These are phyloP conservation scores for Apotomis turbidana DNA, from an alignment of 2,888 invertebrate genomes.

Conservation along the genomic window DNA sequence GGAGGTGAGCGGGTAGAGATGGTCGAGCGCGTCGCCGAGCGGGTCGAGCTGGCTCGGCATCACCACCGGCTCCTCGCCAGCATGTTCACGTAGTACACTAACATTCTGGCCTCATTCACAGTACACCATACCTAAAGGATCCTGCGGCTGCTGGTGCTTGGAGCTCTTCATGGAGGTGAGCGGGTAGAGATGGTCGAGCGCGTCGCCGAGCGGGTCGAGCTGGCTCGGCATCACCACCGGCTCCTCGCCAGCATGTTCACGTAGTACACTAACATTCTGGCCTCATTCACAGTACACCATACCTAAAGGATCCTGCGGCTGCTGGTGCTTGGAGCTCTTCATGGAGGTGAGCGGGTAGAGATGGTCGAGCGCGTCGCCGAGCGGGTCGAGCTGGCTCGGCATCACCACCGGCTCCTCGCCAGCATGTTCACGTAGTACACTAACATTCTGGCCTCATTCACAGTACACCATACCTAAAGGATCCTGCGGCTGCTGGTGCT, in stretches of 20 bases:
- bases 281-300: background rate
- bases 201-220: background rate
- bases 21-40: background rate
- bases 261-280: background rate
- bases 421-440: background rate
- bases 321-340: background rate
- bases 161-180: background rate
- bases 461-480: background rate
- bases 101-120: too few relatives aligned
- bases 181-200: background rate
- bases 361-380: background rate
- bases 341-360: background rate
- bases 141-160: background rate
- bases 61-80: background rate
- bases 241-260: background rate
- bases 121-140: background rate
- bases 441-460: background rate
- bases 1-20: background rate
- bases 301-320: background rate
- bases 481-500: background rate
- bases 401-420: background rate
- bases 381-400: background rate
- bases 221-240: background rate
- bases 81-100: background rate
- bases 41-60: background rate